Base-by-base conservation (phyloP, 2,888 invertebrate genomes). In the Drosophila koepferae region DNA sequence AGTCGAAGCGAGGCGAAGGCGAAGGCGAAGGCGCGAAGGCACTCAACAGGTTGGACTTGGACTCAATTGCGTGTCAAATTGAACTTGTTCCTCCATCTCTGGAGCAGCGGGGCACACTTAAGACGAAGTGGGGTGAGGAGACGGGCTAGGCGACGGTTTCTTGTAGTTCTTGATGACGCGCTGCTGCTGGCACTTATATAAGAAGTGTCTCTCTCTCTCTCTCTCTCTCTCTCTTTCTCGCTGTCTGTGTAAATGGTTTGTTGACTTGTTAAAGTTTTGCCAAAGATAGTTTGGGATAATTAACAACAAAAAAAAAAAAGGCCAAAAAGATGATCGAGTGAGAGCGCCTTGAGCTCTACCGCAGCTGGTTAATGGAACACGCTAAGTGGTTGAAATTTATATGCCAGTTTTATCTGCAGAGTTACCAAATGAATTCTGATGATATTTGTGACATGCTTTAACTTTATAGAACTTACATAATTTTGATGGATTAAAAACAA, bases 1-100 rank as follows among this genome's bases (percentile, higher is more conserved):
- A 49, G 58, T 14, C 43, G 34, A 49, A 2, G 38, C 16, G 34
- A 14, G 38, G 14, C 38, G 38, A 14, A 14, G 23, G 31, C 31
- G 31, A 23, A 31, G 31, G 38, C 38, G 5, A 14, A 38, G 38
- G 38, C 38, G 38, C 38, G 16, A 6, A 31, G 43, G n/a, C 49
- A 58, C 49, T 64, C 86, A 88, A 88, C 85, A 82, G 86, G 88
- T 88, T 88, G 78, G 38, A 44, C 36, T 36, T 34, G 67, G 68
- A 72, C 74, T 69, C 80, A 86, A 88, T 85, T 77, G 89, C 85
- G 85, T 85, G 85, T 82, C 83, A 76, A 85, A 88, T 86, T 79
- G 73, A 88, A 85, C 83, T 79, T 86, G 86, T 56, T 63, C 67
- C 12, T 20, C 12, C 31, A 2, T 9, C 43, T 34, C 16, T 51